Evolutionary conservation across 2,888 invertebrate genomes (phyloP).

Genomic region (Drosophila heteroneura): DNA sequence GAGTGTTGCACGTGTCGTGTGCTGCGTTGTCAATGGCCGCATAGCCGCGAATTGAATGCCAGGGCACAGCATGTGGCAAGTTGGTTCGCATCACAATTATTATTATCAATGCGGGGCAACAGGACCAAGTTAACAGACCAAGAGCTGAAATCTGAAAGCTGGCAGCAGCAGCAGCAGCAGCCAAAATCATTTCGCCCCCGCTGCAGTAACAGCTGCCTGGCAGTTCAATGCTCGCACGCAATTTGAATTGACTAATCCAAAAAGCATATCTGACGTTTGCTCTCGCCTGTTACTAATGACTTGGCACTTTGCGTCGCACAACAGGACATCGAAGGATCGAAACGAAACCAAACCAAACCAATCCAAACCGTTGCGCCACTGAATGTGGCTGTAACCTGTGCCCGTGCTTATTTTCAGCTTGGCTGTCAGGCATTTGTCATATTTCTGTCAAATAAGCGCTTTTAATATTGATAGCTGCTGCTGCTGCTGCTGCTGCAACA

Average conservation of each 20-base stretch:
- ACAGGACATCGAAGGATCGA: slow-evolving; percentile 18
- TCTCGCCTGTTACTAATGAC: slow-evolving; percentile 78
- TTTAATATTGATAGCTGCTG: slow-evolving; percentile 77
- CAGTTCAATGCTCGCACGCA: slow-evolving; percentile 64
- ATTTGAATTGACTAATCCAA: slow-evolving; percentile 78
- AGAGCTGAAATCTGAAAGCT: slow-evolving; percentile 6
- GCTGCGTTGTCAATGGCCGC: slow-evolving; percentile 60
- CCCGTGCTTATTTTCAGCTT: slow-evolving; percentile 63
- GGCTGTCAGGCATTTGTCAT: slow-evolving; percentile 81
- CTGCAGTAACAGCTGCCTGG: slow-evolving; percentile 51
- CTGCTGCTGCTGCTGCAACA: slow-evolving; percentile 23
- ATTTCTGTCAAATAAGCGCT: slow-evolving; percentile 81
- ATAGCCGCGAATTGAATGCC: slow-evolving; percentile 46
- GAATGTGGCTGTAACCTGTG: slow-evolving; percentile 54
- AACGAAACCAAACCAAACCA: slow-evolving; percentile 9
- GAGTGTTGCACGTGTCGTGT: slow-evolving; percentile 74
- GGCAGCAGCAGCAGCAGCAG: slow-evolving; percentile 22
- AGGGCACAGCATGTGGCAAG: slow-evolving; percentile 54
- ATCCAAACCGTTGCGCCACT: slow-evolving; percentile 15
- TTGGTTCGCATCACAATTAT: slow-evolving; percentile 10
- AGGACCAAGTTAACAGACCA: slow-evolving; percentile 42
- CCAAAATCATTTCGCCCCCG: slow-evolving; percentile 63
- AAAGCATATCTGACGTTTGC: slow-evolving; percentile 80
- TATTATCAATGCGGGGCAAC: slow-evolving; percentile 3
- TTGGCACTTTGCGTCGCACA: slow-evolving; percentile 68